Evolutionary conservation across 2,113 vertebrate genomes (phyloP).

Genomic region (Pogonocichla stellata): DNA sequence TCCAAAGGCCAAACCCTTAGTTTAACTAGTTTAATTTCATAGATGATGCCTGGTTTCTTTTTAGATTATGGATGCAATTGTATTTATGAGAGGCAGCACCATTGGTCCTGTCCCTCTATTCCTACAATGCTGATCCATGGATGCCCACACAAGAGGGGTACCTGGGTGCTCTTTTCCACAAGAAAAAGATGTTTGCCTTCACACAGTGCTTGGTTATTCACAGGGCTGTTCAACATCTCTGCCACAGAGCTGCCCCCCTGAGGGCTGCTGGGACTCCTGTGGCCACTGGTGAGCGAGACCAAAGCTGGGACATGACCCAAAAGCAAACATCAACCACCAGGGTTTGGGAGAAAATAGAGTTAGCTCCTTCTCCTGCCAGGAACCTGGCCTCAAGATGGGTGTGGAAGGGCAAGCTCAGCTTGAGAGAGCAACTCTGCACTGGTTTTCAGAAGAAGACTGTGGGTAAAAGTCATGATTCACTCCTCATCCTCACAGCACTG

Average conservation of each 20-base stretch:
- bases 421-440: background rate
- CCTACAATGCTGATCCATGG: background rate
- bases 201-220: background rate
- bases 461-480: background rate
- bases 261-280: background rate
- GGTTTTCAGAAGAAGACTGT: background rate
- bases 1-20: background rate
- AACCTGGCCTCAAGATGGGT: background rate
- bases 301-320: background rate
- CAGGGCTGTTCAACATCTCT: background rate
- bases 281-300: background rate
- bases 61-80: background rate
- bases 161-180: background rate
- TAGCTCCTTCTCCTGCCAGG: background rate
- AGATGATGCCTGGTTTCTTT: background rate
- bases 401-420: background rate
- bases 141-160: background rate
- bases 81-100: background rate
- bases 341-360: background rate
- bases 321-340: background rate
- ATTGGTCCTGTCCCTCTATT: background rate
- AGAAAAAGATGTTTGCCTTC: accelerated
- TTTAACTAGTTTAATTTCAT: background rate
- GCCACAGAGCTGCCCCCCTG: background rate
- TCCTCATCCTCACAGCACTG: background rate